Base-by-base conservation (phyloP, 2,113 vertebrate genomes). In the Hydrochoerus hydrochaeris region DNA sequence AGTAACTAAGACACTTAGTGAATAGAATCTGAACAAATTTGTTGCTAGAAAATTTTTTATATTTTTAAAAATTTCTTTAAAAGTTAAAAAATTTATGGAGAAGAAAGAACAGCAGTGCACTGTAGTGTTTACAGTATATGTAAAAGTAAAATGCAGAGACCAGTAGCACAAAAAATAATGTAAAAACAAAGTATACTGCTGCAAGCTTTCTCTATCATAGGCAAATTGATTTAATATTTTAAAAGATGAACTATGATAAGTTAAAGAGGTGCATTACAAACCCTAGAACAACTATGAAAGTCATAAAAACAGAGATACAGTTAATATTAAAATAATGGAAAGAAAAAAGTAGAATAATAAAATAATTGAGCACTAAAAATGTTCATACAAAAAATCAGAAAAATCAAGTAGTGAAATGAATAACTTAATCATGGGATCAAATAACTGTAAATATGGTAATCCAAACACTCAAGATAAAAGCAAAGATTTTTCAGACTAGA, bases 131-230 rank as follows among this genome's bases (percentile, higher is more conserved):
- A 54, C 30, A 92, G 54, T 24, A 82, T 14, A 35, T 30, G 0
- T 63, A 92, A 41, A 96, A 35, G 8, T 85, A 84, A 96, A 91
- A 91, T 57, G 16, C 60, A n/a, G 65, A 90, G 0, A 87, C 52
- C 24, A 81, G 32, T 22, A 90, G 19, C 41, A 85, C 32, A 73
- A 95, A 90, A 46, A 22, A 80, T 46, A 22, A n/a, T 3, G 1
- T 30, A 17, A 41, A 73, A 86, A 41, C 90, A 62, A 84, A 83
- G 85, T n/a, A 52, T 14, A 65, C 13, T 92, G 3, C 77, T 83
- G 44, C 35, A 54, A 78, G 26, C 28, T 90, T 46, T 38, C 78
- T 52, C 32, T 20, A 88, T 24, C 5, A 73, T 20, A 38, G 11
- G 35, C 32, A 73, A 92, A 84, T 41, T 44, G 30, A 75, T 54